Base-by-base conservation (phyloP, 1,140 invertebrate species). In the Anastrepha obliqua region DNA sequence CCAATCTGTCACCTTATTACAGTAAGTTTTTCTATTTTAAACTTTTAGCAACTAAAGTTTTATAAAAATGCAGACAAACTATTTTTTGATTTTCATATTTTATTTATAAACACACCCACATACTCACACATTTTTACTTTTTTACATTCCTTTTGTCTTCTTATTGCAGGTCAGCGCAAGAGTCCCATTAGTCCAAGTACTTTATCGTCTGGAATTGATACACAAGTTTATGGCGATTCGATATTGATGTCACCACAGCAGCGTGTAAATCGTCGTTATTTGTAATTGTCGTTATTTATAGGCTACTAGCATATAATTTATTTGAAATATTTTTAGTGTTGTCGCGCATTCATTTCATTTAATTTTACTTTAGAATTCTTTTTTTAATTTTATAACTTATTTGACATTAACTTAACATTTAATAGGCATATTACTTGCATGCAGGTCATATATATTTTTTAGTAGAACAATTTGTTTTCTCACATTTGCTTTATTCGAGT, bases 161-260 rank as follows among this genome's bases (percentile, higher is more conserved):
- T 88, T n/a, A 64, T 88, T 89, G 15, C 88, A 88, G 88, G 42
- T 60, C 47, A 67, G 39, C 65, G 58, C 58, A 17, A 59, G 44
- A 88, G 65, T 55, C 58, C 42, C 15, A 85, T 47, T 8, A 87
- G 78, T 78, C 55, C 42, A 86, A 67, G 47, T 44, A 65, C 81
- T 88, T 88, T 88, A 89, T 88, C 89, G 65, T 62, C 86, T 86
- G 88, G 87, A 85, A 89, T 88, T 89, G 89, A 89, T 86, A 89
- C 89, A 60, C 88, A 86, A 89, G 88, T 89, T 89, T 89, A 89
- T 88, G 89, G 89, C 70, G 89, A 89, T 81, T 87, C 89, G 86
- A 89, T 86, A 47, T 67, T 89, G 60, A 87, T 88, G 87, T 89
- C 89, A 60, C 89, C 89, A 39, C 88, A 89, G 47, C 87, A 87